Conservation (phyloP, 2,113 vertebrate species). For the Spermophilus dauricus region DNA sequence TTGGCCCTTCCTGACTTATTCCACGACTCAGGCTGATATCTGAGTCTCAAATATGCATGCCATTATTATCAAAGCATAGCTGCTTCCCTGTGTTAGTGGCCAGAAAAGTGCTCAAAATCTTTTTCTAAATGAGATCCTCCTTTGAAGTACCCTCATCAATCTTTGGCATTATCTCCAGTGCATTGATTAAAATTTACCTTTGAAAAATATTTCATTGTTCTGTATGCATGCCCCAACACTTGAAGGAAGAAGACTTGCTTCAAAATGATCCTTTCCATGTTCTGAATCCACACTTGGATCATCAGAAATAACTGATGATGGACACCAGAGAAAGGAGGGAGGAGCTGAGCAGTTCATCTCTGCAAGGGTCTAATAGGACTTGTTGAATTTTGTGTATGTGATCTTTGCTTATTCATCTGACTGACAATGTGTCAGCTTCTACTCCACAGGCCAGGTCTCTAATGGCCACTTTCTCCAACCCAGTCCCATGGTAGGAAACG, state of each 20-base stretch:
- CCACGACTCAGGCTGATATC: neutral
- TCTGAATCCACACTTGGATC: neutral
- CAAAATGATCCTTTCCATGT: neutral
- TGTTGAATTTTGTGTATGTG: too few species aligned
- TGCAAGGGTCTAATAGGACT: neutral
- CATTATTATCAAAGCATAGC: neutral
- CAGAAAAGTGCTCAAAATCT: neutral
- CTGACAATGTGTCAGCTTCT: too few species aligned
- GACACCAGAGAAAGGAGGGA: neutral
- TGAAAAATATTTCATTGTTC: neutral
- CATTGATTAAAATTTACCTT: neutral
- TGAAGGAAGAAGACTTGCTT: neutral
- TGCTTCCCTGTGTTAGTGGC: neutral
- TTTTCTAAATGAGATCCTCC: neutral
- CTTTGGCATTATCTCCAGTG: neutral
- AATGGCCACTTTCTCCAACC: neutral
- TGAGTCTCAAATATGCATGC: neutral
- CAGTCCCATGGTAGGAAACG: neutral
- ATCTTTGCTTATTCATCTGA: too few species aligned
- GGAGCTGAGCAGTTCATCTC: neutral
- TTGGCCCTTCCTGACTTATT: too few species aligned
- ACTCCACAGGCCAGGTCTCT: neutral
- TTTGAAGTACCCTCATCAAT: neutral
- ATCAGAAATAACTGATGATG: neutral
- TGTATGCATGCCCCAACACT: neutral